Evolutionary conservation across 2,797 vertebrate species (phyloP), one percentile per base, ranked within the genome.

Genomic region (Acrossocheilus wenchowensis): DNA sequence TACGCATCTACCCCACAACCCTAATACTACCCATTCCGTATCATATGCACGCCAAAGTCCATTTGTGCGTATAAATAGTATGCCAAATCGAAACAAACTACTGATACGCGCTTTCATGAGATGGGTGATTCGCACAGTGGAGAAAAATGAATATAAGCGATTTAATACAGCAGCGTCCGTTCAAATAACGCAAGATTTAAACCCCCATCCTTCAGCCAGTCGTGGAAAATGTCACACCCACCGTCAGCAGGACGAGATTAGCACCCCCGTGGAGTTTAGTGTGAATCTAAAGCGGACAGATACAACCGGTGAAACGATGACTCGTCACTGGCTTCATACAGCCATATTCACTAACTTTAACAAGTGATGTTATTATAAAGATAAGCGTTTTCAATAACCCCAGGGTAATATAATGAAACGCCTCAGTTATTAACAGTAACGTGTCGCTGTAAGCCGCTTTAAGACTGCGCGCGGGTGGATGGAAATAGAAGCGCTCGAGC

Each of bases 371-470:
- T 23, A 26, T 80, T 81, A 64, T 64, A 14, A 73, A 81, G 54
- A 87, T 19, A 54, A 30, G 60, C 43, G n/a, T 81, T 80, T 66
- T 60, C 54, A 79, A 64, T 68, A 84, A 39, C 81, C 30, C 19
- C 5, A 36, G 45, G 78, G 45, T 23, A 30, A 17, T 15, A 3
- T 64, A 83, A 72, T 78, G 75, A 73, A 52, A 26, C n/a, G 50
- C 50, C 17, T 21, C 17, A 15, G 52, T 69, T 87, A 72, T 82
- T 75, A 81, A 41, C 23, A 57, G 62, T 5, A 26, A 2, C 72
- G 36, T 57, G 78, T 39, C 48, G 57, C 48, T 36, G 57, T 95
- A 94, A 94, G 92, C 93, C 86, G 92, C 92, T 95, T 94, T 93
- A 90, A 89, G 88, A 74, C 74, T 80, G 83, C 82, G 69, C 82